Evolutionary conservation across 2,888 invertebrate species (phyloP), one percentile per base, ranked within the genome.

Genomic region (Cataglyphis cursor): DNA sequence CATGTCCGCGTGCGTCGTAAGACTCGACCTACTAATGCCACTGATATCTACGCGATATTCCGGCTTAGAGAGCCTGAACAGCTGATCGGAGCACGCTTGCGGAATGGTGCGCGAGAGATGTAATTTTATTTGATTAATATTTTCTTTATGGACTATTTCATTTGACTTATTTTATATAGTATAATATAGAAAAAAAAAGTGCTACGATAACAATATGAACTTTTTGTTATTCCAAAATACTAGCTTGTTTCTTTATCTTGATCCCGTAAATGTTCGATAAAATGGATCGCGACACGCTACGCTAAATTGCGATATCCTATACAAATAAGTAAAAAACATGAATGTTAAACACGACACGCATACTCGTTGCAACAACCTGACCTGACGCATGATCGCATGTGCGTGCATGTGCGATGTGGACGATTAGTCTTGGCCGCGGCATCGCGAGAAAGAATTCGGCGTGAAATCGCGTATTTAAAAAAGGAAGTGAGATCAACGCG

Each of bases 391-490:
- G 38, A 65, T 65, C 54, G 54, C n/a, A 12, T 24, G 28, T 28
- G n/a, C 65, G 54, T 41, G 66, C 28, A 57, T 57, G 28, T n/a
- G 21, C 28, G 61, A 72, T 72, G 57, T 15, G 70, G 12, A 1
- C 35, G 64, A 72, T 57, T 76, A 78, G 12, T 44, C 28, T 57
- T 48, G 66, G 41, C 28, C 35, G 61, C 61, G 21, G n/a, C 72
- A 72, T 41, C 70, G 78, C 72, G 87, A 87, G 90, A 89, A 88
- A 90, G 87, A 89, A 90, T 87, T 81, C 86, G 86, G 86, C 85
- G 87, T 86, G 85, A 90, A 90, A 89, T 87, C 88, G 89, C 88
- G 88, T 86, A 86, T 90, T 87, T 44, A n/a, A n/a, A 51, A 51
- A 87, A 88, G 87, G 88, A 89, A 89, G 85, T 80, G 80, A 84